Evolutionary conservation across 2,797 vertebrate species (phyloP).

Genomic region (Aphelocoma californica): DNA sequence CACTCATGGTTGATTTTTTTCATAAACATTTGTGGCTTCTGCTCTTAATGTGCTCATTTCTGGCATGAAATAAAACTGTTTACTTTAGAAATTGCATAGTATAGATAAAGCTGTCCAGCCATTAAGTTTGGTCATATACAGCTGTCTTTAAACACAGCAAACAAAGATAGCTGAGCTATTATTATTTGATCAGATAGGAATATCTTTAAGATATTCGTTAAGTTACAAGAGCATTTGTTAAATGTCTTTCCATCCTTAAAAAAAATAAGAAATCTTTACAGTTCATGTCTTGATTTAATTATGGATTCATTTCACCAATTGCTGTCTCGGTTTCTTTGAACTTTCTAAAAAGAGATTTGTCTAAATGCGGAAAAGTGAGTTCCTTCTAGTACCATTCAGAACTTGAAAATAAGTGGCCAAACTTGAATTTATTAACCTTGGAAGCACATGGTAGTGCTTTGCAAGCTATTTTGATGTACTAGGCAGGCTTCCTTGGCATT

Average conservation of each 20-base stretch:
- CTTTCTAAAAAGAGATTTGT: background rate
- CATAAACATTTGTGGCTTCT: background rate
- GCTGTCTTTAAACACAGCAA: background rate
- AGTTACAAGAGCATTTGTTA: background rate
- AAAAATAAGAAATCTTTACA: background rate
- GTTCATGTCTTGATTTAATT: background rate
- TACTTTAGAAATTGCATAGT: background rate
- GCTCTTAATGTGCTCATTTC: background rate
- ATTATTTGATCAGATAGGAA: background rate
- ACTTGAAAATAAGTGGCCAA: background rate
- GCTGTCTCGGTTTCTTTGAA: background rate
- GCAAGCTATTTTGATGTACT: background rate
- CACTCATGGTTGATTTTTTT: slow-evolving; percentile 1
- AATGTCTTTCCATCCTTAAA: background rate
- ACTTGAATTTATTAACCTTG: background rate
- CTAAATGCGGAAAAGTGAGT: background rate
- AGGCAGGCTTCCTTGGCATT: background rate
- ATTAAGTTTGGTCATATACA: background rate
- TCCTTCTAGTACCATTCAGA: background rate
- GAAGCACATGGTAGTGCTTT: background rate
- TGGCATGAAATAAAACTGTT: background rate
- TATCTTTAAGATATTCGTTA: background rate
- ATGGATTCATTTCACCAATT: background rate
- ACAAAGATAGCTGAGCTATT: background rate
- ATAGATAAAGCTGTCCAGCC: background rate